A percentile compares a stretch with the other conserved stretches of the same genome.
phyloP scores from a whole-genome alignment of 2,113 vertebrate species.

The Nycticebus coucang region DNA sequence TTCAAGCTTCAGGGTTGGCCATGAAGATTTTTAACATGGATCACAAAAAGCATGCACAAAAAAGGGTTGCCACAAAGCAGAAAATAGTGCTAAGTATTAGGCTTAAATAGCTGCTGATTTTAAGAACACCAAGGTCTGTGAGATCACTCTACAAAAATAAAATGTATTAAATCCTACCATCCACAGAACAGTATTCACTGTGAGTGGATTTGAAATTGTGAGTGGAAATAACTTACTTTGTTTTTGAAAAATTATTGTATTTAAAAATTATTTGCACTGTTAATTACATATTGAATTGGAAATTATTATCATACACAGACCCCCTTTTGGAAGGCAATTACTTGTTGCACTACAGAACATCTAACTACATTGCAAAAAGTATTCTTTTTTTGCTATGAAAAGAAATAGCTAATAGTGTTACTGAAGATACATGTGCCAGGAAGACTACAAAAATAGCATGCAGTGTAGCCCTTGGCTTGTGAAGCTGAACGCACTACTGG shows the following conservation, averaged over 20 bases:
- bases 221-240: too few relatives aligned
- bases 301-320: background rate
- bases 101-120: conserved; percentile 74
- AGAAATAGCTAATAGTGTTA: conserved; percentile 84
- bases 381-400: conserved; percentile 83
- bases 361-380: conserved; percentile 36
- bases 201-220: too few relatives aligned
- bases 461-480: conserved; percentile 76
- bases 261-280: background rate
- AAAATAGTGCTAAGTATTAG: conserved; percentile 83
- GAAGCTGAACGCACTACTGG: too few relatives aligned
- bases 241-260: background rate
- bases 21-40: background rate
- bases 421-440: conserved; percentile 79
- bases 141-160: too few relatives aligned
- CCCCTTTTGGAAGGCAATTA: background rate
- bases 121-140: too few relatives aligned
- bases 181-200: background rate
- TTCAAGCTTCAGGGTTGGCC: background rate
- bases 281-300: background rate
- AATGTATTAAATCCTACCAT: too few relatives aligned
- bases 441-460: conserved; percentile 82
- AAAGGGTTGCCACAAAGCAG: conserved; percentile 82
- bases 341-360: background rate
- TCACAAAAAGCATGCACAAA: conserved; percentile 83